Base-by-base conservation (phyloP, 2,113 vertebrate genomes). In the Oenanthe oenanthe region DNA sequence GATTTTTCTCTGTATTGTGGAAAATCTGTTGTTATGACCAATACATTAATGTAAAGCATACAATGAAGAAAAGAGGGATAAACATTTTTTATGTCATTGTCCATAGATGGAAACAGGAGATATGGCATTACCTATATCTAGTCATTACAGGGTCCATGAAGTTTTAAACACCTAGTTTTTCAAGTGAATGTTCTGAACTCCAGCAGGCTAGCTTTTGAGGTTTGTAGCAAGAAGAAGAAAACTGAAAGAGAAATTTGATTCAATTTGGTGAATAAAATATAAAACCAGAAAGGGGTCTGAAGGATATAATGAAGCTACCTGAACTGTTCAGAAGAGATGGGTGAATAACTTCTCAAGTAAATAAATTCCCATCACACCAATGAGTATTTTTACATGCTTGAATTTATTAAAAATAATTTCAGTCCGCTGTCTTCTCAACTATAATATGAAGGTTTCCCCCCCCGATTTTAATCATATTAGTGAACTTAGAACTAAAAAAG, bases 331-430 rank as follows among this genome's bases (percentile, higher is more conserved):
- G 29, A 56, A 54, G 48, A 78, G 16, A 29, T 25, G 13, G 19
- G 6, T 78, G 16, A 48, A 56, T 14, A 40, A 42, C 16, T 63
- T 63, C 29, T 48, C 34, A 38, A 62, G 7, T 20, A 9, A 87
- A 87, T 58, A 63, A 42, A 25, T 40, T 3, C 25, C 24, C 20
- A 29, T 45, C 1, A 2, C 17, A 82, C 32, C 0, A 0, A 2
- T 53, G 5, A 1, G 7, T 51, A 42, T 51, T 42, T 67, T 87
- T 61, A 32, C 4, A 17, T 32, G 12, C 5, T 67, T 70, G 38
- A 63, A 51, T 47, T 67, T 28, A 34, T 54, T 8, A 4, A 60
- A 61, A 63, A 68, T 60, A 0, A 34, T 82, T 88, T 71, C 31
- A 75, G 16, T 47, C 16, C 16, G 31, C 32, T 51, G 31, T 36